Evolutionary conservation across 2,797 vertebrate species (phyloP).

Genomic region (Cyclura pinguis): DNA sequence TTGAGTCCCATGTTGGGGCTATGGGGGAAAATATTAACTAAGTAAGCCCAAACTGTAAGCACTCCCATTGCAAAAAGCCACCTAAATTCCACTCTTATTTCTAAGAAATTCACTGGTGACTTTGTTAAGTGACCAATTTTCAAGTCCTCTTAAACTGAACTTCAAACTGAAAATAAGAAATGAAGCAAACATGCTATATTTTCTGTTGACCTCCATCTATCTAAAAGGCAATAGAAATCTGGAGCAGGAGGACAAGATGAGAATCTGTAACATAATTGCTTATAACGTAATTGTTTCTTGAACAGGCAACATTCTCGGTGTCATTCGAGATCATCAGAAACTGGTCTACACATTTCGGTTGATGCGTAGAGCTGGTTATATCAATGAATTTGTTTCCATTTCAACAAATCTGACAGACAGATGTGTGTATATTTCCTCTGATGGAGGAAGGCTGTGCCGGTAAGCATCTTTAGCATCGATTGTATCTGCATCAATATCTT

Average conservation of each 20-base stretch:
- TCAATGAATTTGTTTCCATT: conserved; percentile 98
- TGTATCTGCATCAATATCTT: no score
- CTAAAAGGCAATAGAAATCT: not conserved
- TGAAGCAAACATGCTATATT: no score
- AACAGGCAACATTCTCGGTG: conserved; percentile 96
- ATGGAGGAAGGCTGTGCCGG: conserved; percentile 97
- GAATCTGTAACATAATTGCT: not conserved
- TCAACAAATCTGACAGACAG: conserved; percentile 96
- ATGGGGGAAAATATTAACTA: not conserved
- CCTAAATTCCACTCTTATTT: conserved; percentile 2
- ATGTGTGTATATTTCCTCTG: conserved; percentile 98
- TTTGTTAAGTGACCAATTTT: not conserved
- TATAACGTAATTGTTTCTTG: conserved; percentile 40
- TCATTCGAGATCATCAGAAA: conserved; percentile 93
- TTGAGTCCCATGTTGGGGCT: not conserved
- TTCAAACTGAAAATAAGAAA: no score
- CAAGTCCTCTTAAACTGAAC: not conserved
- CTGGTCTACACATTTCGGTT: conserved; percentile 95
- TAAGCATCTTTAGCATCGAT: conserved; percentile 60
- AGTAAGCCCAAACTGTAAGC: not conserved
- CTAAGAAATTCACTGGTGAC: not conserved
- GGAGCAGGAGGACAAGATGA: not conserved
- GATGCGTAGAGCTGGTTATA: conserved; percentile 96
- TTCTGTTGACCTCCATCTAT: not conserved
- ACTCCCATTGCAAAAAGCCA: not conserved